These are phyloP conservation scores for Glyptemys insculpta DNA, from an alignment of 2,797 vertebrate species.

Conservation along the genomic window DNA sequence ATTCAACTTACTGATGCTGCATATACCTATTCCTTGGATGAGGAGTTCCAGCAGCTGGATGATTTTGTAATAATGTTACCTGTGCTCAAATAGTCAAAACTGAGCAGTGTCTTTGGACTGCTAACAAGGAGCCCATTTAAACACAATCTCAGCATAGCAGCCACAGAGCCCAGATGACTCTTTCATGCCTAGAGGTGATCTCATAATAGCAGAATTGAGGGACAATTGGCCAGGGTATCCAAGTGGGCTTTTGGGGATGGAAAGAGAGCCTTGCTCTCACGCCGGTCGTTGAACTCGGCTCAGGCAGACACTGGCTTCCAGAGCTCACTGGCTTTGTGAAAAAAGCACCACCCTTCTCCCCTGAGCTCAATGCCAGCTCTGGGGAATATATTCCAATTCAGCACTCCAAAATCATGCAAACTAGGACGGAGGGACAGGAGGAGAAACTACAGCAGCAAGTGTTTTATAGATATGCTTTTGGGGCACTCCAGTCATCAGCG, in stretches of 20 bases:
- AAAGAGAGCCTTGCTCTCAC: background rate
- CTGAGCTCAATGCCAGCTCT: background rate
- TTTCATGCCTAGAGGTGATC: background rate
- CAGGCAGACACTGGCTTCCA: background rate
- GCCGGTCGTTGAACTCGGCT: rapidly evolving
- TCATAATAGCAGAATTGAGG: background rate
- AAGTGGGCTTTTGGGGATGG: background rate
- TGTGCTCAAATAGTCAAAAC: background rate
- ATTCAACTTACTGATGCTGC: background rate
- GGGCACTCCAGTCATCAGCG: background rate
- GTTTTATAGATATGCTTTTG: background rate
- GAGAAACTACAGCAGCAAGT: background rate
- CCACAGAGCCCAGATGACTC: background rate
- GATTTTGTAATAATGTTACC: background rate
- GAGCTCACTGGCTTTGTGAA: background rate
- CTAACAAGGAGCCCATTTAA: background rate
- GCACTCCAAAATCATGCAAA: background rate
- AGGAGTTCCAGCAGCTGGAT: background rate
- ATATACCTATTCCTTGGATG: background rate
- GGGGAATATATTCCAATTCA: background rate
- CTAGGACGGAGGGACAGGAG: background rate
- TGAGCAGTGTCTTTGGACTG: background rate
- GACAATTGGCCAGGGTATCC: background rate
- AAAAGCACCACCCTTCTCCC: background rate
- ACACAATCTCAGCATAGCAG: background rate